These are phyloP conservation scores for Aviceda subcristata DNA, from an alignment of 2,113 vertebrate species.

Conservation along the genomic window DNA sequence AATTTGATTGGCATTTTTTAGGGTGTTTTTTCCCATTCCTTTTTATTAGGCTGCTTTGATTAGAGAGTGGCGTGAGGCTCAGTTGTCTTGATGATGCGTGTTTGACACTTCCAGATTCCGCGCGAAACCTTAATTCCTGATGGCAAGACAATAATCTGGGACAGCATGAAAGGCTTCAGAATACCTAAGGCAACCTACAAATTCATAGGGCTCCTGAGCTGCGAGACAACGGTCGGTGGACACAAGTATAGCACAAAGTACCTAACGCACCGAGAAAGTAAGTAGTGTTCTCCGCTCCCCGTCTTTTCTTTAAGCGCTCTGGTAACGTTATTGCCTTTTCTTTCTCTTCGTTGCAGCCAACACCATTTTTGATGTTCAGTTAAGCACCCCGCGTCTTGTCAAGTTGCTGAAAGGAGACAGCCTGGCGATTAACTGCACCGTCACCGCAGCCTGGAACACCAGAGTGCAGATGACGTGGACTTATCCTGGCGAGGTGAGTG, in stretches of 20 bases:
- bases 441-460: slow-evolving; percentile 85
- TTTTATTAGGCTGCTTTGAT: background rate
- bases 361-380: slow-evolving; percentile 81
- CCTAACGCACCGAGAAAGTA: slow-evolving; percentile 83
- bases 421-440: slow-evolving; percentile 86
- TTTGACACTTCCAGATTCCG: slow-evolving; percentile 77
- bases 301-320: background rate
- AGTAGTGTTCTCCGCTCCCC: background rate
- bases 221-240: slow-evolving; percentile 74
- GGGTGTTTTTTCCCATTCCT: background rate
- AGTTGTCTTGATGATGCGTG: background rate
- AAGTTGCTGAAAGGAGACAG: slow-evolving; percentile 77
- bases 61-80: background rate
- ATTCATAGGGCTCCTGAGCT: slow-evolving; percentile 86
- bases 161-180: slow-evolving; percentile 86
- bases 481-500: slow-evolving; percentile 88
- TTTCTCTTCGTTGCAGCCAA: slow-evolving; percentile 73
- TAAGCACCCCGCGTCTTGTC: slow-evolving; percentile 79
- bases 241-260: slow-evolving; percentile 75
- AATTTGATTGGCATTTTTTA: background rate
- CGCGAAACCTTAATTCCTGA: slow-evolving; percentile 71
- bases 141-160: slow-evolving; percentile 87
- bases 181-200: slow-evolving; percentile 82
- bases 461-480: slow-evolving; percentile 90
- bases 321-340: background rate